Percentiles rank a stretch among this genome's conserved stretches.
These are phyloP conservation scores for Maconellicoccus hirsutus DNA, from an alignment of 1,140 invertebrate genomes.

Conservation along the genomic window DNA sequence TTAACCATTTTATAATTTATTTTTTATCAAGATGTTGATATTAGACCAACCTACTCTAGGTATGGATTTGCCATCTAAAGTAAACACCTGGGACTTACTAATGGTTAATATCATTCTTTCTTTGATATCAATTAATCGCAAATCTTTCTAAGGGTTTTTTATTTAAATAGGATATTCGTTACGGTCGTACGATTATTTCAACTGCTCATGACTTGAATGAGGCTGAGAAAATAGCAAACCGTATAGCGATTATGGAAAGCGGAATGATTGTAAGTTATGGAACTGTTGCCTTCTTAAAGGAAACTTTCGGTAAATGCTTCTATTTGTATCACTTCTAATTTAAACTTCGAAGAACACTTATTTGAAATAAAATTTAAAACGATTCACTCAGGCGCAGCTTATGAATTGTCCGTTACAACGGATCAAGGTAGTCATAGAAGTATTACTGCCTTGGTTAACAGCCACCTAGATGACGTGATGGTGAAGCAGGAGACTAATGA, in stretches of 20 bases:
- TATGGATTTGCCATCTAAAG: conserved; percentile 84
- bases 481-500: no score
- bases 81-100: conserved; percentile 79
- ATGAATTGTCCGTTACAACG: no score
- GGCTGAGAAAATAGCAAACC: conserved; percentile 87
- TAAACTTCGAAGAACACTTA: no score
- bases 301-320: conserved; percentile 65
- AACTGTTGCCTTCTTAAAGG: conserved; percentile 75
- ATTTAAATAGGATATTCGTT: no score
- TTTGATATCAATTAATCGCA: no score
- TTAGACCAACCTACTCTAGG: conserved; percentile 90
- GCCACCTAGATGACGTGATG: no score
- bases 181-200: conserved; percentile 64
- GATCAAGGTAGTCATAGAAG: no score
- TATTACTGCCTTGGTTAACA: no score
- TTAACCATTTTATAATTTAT: neutral
- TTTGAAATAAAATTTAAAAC: no score
- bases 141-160: no score
- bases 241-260: conserved; percentile 80
- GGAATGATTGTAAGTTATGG: conserved; percentile 72
- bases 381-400: no score
- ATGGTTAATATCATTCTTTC: conserved; percentile 17
- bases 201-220: conserved; percentile 99
- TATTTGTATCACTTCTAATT: no score
- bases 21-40: conserved; percentile 26